Percentiles rank a stretch among this genome's conserved stretches.
phyloP scores from a whole-genome alignment of 2,888 invertebrate species.

The Sclerodermus sp. region DNA sequence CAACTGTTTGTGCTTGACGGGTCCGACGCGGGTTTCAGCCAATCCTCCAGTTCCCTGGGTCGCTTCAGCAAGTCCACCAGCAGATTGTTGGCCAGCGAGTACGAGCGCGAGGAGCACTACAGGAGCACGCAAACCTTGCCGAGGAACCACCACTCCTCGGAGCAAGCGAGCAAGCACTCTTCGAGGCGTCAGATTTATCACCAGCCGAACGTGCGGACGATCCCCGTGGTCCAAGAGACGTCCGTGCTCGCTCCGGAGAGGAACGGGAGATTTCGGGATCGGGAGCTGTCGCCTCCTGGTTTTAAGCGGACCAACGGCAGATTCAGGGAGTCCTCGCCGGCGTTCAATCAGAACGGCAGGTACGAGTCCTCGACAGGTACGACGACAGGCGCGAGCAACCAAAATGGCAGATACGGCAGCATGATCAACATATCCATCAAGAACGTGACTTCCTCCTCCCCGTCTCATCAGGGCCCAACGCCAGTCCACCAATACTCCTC shows the following conservation, averaged over 20 bases:
- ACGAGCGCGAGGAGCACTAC: slow-evolving; percentile 63
- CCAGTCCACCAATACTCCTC: slow-evolving; percentile 14
- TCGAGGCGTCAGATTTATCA: not conserved
- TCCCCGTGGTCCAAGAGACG: not conserved
- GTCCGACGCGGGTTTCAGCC: slow-evolving; percentile 61
- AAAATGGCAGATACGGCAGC: slow-evolving; percentile 43
- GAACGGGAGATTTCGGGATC: not conserved
- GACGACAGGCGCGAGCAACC: slow-evolving; percentile 13
- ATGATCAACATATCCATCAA: slow-evolving; percentile 69
- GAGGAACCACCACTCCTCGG: slow-evolving; percentile 59
- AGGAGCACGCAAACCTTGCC: slow-evolving; percentile 78
- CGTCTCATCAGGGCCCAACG: slow-evolving; percentile 35
- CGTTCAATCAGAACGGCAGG: slow-evolving; percentile 4
- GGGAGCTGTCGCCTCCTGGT: too few species aligned
- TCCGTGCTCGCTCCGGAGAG: not conserved
- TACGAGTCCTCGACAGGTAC: slow-evolving; percentile 2
- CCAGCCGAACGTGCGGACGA: not conserved
- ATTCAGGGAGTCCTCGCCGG: slow-evolving; percentile 1
- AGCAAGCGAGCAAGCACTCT: slow-evolving; percentile 4
- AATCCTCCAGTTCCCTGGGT: slow-evolving; percentile 74
- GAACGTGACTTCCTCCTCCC: slow-evolving; percentile 52
- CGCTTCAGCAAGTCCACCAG: slow-evolving; percentile 82
- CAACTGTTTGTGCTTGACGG: not conserved
- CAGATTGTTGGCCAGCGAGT: slow-evolving; percentile 65
- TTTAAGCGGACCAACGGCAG: not conserved